Evolutionary conservation across 2,888 invertebrate species (phyloP), one percentile per base, ranked within the genome.

Genomic region (Maniola hyperantus): DNA sequence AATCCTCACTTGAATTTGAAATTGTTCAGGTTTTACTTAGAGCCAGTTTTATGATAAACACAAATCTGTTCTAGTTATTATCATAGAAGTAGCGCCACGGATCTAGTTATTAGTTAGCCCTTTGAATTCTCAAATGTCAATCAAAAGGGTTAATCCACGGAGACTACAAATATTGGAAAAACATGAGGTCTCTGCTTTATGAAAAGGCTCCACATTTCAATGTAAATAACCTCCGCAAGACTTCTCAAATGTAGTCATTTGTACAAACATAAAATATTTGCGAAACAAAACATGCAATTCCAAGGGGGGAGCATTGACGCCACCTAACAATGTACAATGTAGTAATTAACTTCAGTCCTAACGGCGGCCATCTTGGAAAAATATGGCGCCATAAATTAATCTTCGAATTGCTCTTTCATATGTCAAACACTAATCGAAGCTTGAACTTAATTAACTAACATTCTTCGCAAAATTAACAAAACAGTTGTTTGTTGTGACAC

Each of bases 351-450:
- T 77, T 76, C 75, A 72, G 75, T 73, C 74, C 77, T 76, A 75
- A 76, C 74, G 70, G 76, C 81, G 79, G 82, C 84, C 86, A 87
- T 88, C 75, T 87, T 83, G 76, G 72, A 75, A 76, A 80, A 82
- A 81, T 85, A 89, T 83, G 81, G 78, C 81, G 79, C 75, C 74
- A 75, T 90, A 89, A 88, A 85, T 86, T 88, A 80, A 82, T 78
- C 78, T 82, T 77, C 73, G 78, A 87, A 90, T 87, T 83, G 82
- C 88, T 85, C 86, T 87, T 88, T 89, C 85, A 88, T 79, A 87
- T 76, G 88, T 90, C 88, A 80, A 81, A 84, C 79, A 77, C 83
- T 81, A 83, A 86, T 62, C 53, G 61, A 62, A 65, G 51, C 10
- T 46, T n/a, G 15, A 58, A 58, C 57, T 58, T 53, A 57, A 64